Conservation (phyloP, 92 coral and sea anemone species). For the Virgularia gustaviana region DNA sequence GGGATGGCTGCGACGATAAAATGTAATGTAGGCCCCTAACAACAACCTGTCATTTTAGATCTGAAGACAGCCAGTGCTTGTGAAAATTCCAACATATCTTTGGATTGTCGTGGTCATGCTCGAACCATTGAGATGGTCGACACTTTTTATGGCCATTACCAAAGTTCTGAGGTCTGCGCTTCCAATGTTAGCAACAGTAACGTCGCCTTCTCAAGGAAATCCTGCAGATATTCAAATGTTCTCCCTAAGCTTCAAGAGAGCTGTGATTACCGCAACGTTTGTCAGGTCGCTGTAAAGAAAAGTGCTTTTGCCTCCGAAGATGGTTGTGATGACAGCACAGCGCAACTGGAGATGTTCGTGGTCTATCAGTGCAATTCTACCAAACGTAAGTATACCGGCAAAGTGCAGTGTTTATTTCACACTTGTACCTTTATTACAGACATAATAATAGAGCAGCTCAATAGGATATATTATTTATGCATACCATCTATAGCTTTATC, state of each 20-base stretch:
- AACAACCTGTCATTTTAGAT: neutral
- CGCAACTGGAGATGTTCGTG: slow-evolving; percentile 14
- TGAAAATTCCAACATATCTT: neutral
- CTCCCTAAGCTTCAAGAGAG: slow-evolving; percentile 11
- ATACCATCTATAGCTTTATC: no score
- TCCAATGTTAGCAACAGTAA: neutral
- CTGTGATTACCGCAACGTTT: slow-evolving; percentile 27
- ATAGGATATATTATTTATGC: no score
- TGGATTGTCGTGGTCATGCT: slow-evolving; percentile 13
- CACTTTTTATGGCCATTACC: slow-evolving; percentile 13
- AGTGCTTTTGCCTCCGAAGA: neutral
- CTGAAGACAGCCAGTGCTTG: slow-evolving; percentile 9
- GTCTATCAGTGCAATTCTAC: slow-evolving; percentile 15
- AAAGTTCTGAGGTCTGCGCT: neutral
- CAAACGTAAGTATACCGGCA: slow-evolving; percentile 1
- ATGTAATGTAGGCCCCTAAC: no score
- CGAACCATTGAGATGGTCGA: neutral
- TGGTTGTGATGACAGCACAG: neutral
- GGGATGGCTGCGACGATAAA: no score
- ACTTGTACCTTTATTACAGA: neutral
- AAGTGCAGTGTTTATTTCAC: neutral
- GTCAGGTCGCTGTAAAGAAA: neutral
- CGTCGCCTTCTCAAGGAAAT: neutral
- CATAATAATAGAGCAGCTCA: no score
- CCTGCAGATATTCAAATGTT: slow-evolving; percentile 8